Base-by-base conservation (phyloP, 2,113 vertebrate species). In the Arothron firmamentum region DNA sequence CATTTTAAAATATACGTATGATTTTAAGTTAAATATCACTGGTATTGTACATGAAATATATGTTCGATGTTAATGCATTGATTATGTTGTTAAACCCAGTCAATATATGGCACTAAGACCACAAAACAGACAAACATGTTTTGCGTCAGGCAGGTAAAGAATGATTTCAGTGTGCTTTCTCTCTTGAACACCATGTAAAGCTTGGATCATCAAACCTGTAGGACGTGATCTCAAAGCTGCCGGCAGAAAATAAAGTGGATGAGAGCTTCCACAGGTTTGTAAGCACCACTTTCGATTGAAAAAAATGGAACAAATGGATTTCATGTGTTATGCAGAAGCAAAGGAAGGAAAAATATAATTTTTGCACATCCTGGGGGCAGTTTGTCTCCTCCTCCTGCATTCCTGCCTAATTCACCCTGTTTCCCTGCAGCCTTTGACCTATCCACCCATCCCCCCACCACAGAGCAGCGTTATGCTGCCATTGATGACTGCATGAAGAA, bases 401-500 rank as follows among this genome's bases (percentile, higher is more conserved):
- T 78, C 67, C 67, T 56, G 25, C 62, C 70, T 50, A 56, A 45
- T 75, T 74, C 69, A 66, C 67, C 71, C 70, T 50, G 56, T 73
- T 72, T 51, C 63, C 54, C 64, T 28, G 16, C 67, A 71, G 58
- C 66, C 71, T 77, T 74, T 79, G 77, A 80, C 75, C 65, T 66
- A 52, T 49, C 34, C 52, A 57, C 78, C 74, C 82, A 59, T 76
- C 78, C 76, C 82, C 80, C 74, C 59, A 10, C 65, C 64, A 70
- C 58, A 62, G 34, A 46, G 3, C 43, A 17, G 48, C 56, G 56
- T 58, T 19, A 31, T 68, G 60, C 65, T 64, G 20, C 25, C 46
- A 38, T 23, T 20, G 61, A 67, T 53, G 51, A n/a, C 50, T 38
- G 12, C 50, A 55, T 62, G 58, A 19, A 59, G 34, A 15, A 46